Evolutionary conservation across 2,113 vertebrate genomes (phyloP), one percentile per base, ranked within the genome.

Genomic region (Onychostruthus taczanowskii): DNA sequence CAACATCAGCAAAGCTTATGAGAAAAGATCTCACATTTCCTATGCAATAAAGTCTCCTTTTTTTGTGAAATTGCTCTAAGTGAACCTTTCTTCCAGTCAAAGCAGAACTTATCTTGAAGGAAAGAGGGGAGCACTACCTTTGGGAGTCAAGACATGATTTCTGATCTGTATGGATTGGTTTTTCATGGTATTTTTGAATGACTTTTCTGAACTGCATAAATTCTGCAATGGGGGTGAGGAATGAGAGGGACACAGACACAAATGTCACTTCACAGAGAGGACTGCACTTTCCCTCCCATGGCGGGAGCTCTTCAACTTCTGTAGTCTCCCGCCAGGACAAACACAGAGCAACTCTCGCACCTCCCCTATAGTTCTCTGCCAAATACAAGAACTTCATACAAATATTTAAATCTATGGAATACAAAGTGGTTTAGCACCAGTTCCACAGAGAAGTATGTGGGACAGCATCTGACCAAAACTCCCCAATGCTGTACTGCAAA

Each of bases 401-500:
- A 86, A 55, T 12, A 72, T 14, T 66, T 37, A 31, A 28, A 62
- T 43, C n/a, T n/a, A 55, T 9, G 12, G 24, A 49, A 46, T 1
- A 67, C 15, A 33, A 81, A 59, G 55, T 2, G 1, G 20, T 44
- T 72, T 1, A 1, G 63, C 55, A 84, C 4, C 22, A 73, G n/a
- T 27, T 83, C 46, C 37, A 46, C 20, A 80, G 80, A 39, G 47
- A 39, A 80, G 3, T 11, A 26, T 31, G 7, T 46, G 31, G 15
- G 37, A 44, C 7, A 23, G n/a, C 63, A 87, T 41, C 28, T 66
- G 50, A 83, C 7, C 33, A 24, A 37, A 75, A 61, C 12, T 28
- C 28, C 19, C 3, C 17, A 9, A 7, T 1, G 1, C 2, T 13
- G 43, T 13, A 35, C n/a, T 5, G 6, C 62, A 52, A 46, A 46